phyloP scores from a whole-genome alignment of 1,140 invertebrate genomes.

The Dinoponera quadriceps region DNA sequence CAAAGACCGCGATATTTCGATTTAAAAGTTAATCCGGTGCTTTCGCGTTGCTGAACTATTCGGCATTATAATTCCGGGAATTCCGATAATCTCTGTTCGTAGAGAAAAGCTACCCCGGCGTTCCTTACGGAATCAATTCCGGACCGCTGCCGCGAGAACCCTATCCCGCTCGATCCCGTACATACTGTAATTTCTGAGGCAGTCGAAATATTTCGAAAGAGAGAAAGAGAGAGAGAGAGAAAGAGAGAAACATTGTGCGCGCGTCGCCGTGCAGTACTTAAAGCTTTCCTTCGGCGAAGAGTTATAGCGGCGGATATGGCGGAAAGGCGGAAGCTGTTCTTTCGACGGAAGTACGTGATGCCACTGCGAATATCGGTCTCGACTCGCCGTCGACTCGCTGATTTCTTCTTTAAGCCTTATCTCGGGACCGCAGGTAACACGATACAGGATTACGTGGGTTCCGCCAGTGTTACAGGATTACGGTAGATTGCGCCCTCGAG shows the following conservation, averaged over 20 bases:
- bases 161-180: background rate
- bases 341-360: slow-evolving; percentile 56
- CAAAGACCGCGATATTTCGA: background rate
- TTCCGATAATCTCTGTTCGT: slow-evolving; percentile 8
- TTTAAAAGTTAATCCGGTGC: background rate
- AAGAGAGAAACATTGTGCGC: slow-evolving; percentile 46
- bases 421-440: slow-evolving; percentile 55
- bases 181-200: slow-evolving; percentile 24
- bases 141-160: background rate
- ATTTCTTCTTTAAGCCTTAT: slow-evolving; percentile 67
- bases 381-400: slow-evolving; percentile 27
- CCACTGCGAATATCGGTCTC: slow-evolving; percentile 67
- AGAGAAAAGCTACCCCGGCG: background rate
- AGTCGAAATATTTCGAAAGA: slow-evolving; percentile 17
- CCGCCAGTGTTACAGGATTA: slow-evolving; percentile 64
- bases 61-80: slow-evolving; percentile 10
- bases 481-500: slow-evolving; percentile 33
- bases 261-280: background rate
- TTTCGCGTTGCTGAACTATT: background rate
- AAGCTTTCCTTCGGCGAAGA: slow-evolving; percentile 2
- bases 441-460: slow-evolving; percentile 60
- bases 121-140: slow-evolving; percentile 13
- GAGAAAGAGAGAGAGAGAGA: background rate
- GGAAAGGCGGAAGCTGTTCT: slow-evolving; percentile 35
- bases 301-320: slow-evolving; percentile 2